phyloP scores from a whole-genome alignment of 1,140 invertebrate species.

The Cherax destructor region DNA sequence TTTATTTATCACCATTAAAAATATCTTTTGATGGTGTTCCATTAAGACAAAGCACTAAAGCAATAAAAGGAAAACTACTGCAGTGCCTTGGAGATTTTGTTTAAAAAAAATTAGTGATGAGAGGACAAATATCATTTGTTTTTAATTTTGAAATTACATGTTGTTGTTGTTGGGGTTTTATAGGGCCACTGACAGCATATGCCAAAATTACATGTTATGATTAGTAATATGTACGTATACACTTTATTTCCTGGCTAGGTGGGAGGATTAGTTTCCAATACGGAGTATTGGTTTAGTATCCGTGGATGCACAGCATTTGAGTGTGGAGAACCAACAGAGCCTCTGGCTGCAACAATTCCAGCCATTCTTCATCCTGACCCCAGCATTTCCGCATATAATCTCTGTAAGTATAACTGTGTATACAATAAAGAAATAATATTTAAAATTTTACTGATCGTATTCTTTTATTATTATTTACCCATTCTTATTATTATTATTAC shows the following conservation, averaged over 20 bases:
- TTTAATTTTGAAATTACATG: background rate
- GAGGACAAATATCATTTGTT: background rate
- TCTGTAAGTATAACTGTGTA: constrained; percentile 34
- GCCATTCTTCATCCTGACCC: constrained; percentile 37
- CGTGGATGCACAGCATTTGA: constrained; percentile 53
- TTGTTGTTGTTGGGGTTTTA: too few species aligned
- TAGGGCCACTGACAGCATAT: too few species aligned
- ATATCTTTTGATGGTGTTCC: too few species aligned
- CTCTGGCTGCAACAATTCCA: constrained; percentile 54
- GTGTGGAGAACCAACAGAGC: constrained; percentile 59
- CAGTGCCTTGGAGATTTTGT: too few species aligned
- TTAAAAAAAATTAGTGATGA: too few species aligned
- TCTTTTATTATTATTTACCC: too few species aligned
- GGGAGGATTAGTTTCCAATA: constrained; percentile 69
- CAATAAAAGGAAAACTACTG: background rate
- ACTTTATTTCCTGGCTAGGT: constrained; percentile 36
- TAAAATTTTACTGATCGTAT: too few species aligned
- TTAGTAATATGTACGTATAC: too few species aligned
- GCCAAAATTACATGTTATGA: background rate
- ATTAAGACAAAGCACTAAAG: too few species aligned
- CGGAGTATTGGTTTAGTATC: constrained; percentile 69
- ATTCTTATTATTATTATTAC: too few species aligned
- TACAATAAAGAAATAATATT: too few species aligned
- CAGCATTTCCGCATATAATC: constrained; percentile 31
- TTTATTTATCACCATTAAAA: too few species aligned